phyloP scores from a whole-genome alignment of 2,797 vertebrate genomes.

The Spinus olivaceus region DNA sequence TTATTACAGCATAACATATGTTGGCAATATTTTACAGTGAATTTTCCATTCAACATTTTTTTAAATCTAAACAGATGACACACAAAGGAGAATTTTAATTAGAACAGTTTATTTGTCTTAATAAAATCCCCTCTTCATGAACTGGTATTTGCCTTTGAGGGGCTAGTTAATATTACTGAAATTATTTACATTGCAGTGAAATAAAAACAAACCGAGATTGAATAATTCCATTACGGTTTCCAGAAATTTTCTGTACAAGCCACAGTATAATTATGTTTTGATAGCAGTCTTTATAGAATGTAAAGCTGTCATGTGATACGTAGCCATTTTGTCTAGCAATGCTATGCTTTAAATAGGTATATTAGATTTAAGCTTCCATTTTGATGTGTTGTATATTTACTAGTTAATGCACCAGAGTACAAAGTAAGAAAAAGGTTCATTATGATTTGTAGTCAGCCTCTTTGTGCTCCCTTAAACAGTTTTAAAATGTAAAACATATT shows the following conservation, averaged over 20 bases:
- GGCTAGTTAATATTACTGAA: slow-evolving; percentile 64
- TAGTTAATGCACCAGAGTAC: slow-evolving; percentile 35
- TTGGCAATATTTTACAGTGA: slow-evolving; percentile 76
- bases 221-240: slow-evolving; percentile 53
- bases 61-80: slow-evolving; percentile 64
- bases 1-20: slow-evolving; percentile 78
- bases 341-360: slow-evolving; percentile 60
- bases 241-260: slow-evolving; percentile 67
- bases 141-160: slow-evolving; percentile 62
- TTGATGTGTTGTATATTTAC: slow-evolving; percentile 35
- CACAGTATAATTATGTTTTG: slow-evolving; percentile 59
- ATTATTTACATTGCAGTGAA: slow-evolving; percentile 72
- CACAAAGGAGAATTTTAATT: slow-evolving; percentile 64
- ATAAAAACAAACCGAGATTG: slow-evolving; percentile 55
- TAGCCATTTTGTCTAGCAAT: slow-evolving; percentile 42
- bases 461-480: slow-evolving; percentile 28
- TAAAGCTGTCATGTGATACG: slow-evolving; percentile 45
- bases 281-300: slow-evolving; percentile 59
- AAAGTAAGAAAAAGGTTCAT: slow-evolving; percentile 37
- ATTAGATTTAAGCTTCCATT: slow-evolving; percentile 48
- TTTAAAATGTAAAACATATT: slow-evolving; percentile 18
- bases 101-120: slow-evolving; percentile 66
- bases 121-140: slow-evolving; percentile 69
- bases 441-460: slow-evolving; percentile 30
- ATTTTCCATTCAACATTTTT: slow-evolving; percentile 61